These are phyloP conservation scores for Volucella bombylans DNA, from an alignment of 2,888 invertebrate species.

Conservation along the genomic window DNA sequence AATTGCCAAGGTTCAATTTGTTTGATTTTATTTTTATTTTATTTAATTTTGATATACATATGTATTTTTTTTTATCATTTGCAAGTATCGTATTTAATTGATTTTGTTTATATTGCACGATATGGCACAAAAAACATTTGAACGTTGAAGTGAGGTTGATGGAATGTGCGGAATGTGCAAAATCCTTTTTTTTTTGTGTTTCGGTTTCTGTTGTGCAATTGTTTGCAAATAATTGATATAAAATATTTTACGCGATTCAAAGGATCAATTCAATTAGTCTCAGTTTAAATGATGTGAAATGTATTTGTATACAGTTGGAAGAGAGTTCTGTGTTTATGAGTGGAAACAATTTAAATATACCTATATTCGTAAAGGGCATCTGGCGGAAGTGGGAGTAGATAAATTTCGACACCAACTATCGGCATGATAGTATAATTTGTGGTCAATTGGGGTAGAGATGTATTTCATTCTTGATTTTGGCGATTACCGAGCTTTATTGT, in stretches of 20 bases:
- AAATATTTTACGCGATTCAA: slow-evolving; percentile 65
- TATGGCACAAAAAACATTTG: slow-evolving; percentile 9
- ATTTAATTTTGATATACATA: not conserved
- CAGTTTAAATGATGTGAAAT: slow-evolving; percentile 53
- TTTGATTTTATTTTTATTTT: slow-evolving; percentile 23
- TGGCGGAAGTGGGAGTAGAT: slow-evolving; percentile 45
- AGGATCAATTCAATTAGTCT: slow-evolving; percentile 72
- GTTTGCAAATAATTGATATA: slow-evolving; percentile 62
- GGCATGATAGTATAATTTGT: slow-evolving; percentile 32
- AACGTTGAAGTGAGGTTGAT: slow-evolving; percentile 49
- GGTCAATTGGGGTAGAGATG: not conserved
- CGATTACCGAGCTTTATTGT: no score
- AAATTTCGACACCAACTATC: slow-evolving; percentile 38
- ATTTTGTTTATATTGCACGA: slow-evolving; percentile 50
- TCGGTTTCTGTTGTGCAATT: slow-evolving; percentile 32
- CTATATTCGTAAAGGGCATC: slow-evolving; percentile 21
- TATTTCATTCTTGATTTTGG: not conserved
- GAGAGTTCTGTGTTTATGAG: not conserved
- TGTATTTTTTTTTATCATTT: slow-evolving; percentile 29
- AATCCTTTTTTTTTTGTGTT: slow-evolving; percentile 26
- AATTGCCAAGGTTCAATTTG: slow-evolving; percentile 59
- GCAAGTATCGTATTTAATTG: slow-evolving; percentile 52
- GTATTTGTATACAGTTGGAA: not conserved
- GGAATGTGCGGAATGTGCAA: slow-evolving; percentile 30
- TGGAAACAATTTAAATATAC: slow-evolving; percentile 49